A percentile compares a stretch with the other conserved stretches of the same genome.
Evolutionary conservation across 2,888 invertebrate genomes (phyloP).

Genomic region (Calameuta idolon): DNA sequence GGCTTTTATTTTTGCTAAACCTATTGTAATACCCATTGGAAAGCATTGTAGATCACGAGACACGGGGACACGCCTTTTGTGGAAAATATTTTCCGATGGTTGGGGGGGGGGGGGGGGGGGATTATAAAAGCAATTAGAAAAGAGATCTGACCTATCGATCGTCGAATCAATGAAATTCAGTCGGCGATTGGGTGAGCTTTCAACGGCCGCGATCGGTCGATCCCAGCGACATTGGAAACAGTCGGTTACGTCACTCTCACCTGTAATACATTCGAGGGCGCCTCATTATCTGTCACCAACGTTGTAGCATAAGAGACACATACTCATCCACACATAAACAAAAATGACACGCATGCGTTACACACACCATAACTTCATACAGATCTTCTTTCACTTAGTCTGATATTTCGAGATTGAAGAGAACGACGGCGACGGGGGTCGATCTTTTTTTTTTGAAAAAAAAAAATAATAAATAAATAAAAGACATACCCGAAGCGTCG

Average conservation of each 20-base stretch:
- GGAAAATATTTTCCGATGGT: too few relatives aligned
- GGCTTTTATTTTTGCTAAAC: neutral
- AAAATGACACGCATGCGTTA: neutral
- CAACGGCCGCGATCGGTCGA: neutral
- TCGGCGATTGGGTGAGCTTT: neutral
- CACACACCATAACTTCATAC: slow-evolving; percentile 31
- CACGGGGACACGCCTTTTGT: neutral
- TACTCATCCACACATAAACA: neutral
- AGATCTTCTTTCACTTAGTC: slow-evolving; percentile 36
- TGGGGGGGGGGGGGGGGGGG: too few relatives aligned
- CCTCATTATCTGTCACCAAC: neutral
- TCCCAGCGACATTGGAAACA: neutral
- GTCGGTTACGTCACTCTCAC: neutral
- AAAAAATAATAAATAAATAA: neutral
- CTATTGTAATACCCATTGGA: neutral
- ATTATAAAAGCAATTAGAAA: too few relatives aligned
- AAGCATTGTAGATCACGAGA: too few relatives aligned
- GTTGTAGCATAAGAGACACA: neutral
- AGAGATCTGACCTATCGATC: neutral
- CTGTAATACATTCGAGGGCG: neutral
- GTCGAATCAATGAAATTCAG: neutral
- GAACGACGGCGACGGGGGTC: slow-evolving; percentile 25
- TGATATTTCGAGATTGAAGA: slow-evolving; percentile 40
- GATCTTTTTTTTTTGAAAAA: neutral
- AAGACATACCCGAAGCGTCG: slow-evolving; percentile 24